Evolutionary conservation across 2,113 vertebrate genomes (phyloP).

Genomic region (Xenus cinereus): DNA sequence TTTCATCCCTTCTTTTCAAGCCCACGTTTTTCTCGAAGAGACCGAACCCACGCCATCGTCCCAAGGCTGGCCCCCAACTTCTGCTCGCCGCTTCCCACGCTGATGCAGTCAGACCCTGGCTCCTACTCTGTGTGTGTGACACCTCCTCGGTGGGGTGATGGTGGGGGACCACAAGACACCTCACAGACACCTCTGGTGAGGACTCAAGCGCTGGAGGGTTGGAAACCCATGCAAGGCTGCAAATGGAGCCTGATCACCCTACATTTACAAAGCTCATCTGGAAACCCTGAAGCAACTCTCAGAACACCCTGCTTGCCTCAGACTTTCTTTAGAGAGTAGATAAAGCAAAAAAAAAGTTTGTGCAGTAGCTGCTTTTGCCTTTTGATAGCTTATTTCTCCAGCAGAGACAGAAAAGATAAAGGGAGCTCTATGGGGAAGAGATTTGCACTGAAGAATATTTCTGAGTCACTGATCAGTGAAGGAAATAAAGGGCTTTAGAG

Average conservation of each 20-base stretch:
- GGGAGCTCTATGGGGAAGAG: background rate
- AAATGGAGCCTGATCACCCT: background rate
- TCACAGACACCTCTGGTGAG: background rate
- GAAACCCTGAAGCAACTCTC: background rate
- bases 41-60: background rate
- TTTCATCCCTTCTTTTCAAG: background rate
- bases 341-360: background rate
- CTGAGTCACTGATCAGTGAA: conserved; percentile 40
- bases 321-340: background rate
- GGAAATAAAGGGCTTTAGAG: conserved; percentile 6
- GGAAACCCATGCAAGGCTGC: background rate
- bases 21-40: background rate
- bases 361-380: background rate
- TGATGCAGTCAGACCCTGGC: background rate
- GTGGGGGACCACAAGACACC: fast-evolving
- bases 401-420: background rate
- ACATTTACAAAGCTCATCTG: background rate
- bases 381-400: background rate
- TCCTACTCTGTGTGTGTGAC: fast-evolving
- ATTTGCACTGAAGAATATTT: background rate
- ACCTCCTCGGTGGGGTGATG: fast-evolving
- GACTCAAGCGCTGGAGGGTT: background rate
- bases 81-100: fast-evolving
- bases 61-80: background rate
- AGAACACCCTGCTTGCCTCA: background rate